Conservation (phyloP, 2,113 vertebrate genomes). For the Corythornis vintsioides region DNA sequence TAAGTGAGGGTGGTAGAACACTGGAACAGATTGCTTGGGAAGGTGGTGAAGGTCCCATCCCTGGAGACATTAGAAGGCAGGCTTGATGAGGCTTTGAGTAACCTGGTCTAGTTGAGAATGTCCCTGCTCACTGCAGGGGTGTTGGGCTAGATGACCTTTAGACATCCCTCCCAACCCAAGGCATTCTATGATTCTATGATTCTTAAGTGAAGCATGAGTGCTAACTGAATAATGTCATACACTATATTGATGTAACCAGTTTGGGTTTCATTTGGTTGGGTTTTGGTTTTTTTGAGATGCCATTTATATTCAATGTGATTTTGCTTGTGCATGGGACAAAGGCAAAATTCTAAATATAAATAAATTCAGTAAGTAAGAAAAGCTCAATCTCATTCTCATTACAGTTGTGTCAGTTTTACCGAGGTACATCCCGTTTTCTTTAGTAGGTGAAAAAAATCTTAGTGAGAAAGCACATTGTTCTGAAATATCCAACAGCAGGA, state of each 20-base stretch:
- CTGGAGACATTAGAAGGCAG: too few species aligned
- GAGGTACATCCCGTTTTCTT: background rate
- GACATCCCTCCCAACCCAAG: too few species aligned
- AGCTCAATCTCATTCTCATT: background rate
- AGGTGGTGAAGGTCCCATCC: too few species aligned
- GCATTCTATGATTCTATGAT: too few species aligned
- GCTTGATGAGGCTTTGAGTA: too few species aligned
- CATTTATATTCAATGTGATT: background rate
- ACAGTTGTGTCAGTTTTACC: background rate
- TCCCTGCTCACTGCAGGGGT: too few species aligned
- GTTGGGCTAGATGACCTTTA: too few species aligned
- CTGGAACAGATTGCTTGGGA: too few species aligned
- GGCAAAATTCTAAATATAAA: background rate
- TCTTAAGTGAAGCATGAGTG: background rate
- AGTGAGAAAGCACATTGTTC: background rate
- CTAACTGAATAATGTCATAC: background rate
- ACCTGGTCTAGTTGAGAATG: too few species aligned
- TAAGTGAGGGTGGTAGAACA: slow-evolving; percentile 1
- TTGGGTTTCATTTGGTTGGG: background rate
- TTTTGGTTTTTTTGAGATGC: background rate
- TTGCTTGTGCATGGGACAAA: background rate
- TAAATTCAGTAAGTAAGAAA: background rate
- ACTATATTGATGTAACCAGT: background rate
- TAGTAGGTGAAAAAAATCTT: background rate
- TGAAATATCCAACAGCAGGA: background rate